phyloP scores from a whole-genome alignment of 2,888 invertebrate species.

The Dynastes grantii region DNA sequence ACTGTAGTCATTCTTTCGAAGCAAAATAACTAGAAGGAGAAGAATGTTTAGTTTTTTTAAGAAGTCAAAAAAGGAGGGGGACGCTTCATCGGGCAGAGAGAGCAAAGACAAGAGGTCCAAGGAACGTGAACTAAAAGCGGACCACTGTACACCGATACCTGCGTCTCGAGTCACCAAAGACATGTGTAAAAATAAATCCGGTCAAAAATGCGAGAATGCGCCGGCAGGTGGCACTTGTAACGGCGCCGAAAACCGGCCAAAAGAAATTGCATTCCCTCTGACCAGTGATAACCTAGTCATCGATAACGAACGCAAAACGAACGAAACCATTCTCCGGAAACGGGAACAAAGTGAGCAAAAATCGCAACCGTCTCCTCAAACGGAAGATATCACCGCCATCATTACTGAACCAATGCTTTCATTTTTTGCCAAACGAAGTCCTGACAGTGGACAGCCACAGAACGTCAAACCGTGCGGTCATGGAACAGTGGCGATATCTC shows the following conservation, averaged over 20 bases:
- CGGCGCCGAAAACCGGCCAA: constrained; percentile 59
- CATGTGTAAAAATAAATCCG: constrained; percentile 66
- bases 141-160: constrained; percentile 20
- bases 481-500: constrained; percentile 65
- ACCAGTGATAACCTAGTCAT: constrained; percentile 48
- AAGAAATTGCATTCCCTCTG: constrained; percentile 60
- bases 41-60: constrained; percentile 66
- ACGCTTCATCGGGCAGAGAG: constrained; percentile 29
- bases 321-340: constrained; percentile 17
- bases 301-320: constrained; percentile 55
- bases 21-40: neutral
- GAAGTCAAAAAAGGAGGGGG: constrained; percentile 64
- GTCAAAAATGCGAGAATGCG: constrained; percentile 62
- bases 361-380: constrained; percentile 2
- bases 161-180: constrained; percentile 57
- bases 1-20: constrained; percentile 1
- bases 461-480: constrained; percentile 69
- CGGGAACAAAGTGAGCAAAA: constrained; percentile 1
- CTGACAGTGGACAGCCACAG: constrained; percentile 49
- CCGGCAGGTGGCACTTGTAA: constrained; percentile 58
- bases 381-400: constrained; percentile 41
- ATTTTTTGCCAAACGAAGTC: constrained; percentile 30
- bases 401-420: constrained; percentile 52
- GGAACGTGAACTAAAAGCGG: constrained; percentile 52
- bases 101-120: constrained; percentile 54